Evolutionary conservation across 2,797 vertebrate species (phyloP).

Genomic region (Anisognathus igniventris): DNA sequence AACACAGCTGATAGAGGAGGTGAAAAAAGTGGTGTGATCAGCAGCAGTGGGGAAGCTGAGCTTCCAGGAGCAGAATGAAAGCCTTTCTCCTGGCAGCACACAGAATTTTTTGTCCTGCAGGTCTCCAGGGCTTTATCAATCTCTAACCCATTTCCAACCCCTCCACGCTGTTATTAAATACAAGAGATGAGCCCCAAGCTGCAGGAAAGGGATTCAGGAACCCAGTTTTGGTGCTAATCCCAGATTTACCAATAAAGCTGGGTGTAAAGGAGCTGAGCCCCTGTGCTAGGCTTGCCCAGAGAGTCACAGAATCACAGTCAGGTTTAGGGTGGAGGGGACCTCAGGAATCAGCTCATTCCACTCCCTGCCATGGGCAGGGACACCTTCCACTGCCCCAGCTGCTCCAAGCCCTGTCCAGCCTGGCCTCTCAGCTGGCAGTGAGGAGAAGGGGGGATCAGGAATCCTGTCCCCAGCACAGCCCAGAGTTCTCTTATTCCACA

Average conservation of each 20-base stretch:
- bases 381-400: background rate
- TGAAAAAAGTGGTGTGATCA: background rate
- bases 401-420: background rate
- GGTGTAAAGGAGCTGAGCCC: background rate
- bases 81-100: background rate
- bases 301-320: background rate
- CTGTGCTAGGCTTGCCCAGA: background rate
- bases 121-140: background rate
- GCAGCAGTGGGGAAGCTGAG: background rate
- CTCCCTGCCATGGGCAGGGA: background rate
- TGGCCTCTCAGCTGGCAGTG: background rate
- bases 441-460: background rate
- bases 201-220: background rate
- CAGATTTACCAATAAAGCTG: background rate
- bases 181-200: background rate
- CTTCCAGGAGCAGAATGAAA: accelerated
- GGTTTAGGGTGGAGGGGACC: background rate
- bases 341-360: background rate
- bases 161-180: accelerated
- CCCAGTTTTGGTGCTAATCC: background rate
- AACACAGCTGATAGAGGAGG: background rate
- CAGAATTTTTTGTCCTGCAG: background rate
- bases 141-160: background rate
- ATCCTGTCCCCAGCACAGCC: background rate
- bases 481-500: accelerated